Conservation (phyloP, 2,113 vertebrate genomes). For the Rynchops niger region DNA sequence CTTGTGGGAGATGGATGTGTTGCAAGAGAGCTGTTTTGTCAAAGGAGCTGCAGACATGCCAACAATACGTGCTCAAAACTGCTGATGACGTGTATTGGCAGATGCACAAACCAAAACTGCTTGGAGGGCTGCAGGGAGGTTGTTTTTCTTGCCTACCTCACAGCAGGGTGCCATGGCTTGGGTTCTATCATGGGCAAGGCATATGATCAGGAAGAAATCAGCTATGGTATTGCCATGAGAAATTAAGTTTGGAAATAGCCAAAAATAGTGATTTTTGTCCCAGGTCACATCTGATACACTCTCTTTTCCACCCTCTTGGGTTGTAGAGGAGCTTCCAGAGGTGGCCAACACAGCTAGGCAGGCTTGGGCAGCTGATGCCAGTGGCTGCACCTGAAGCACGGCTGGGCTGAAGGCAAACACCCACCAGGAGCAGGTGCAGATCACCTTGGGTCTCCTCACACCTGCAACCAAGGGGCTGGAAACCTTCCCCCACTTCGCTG, state of each 20-base stretch:
- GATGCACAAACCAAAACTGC: not conserved
- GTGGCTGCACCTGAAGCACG: not conserved
- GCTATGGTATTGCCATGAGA: not conserved
- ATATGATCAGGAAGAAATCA: not conserved
- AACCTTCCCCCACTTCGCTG: rapidly evolving
- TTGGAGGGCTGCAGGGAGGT: not conserved
- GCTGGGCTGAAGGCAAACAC: not conserved
- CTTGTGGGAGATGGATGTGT: not conserved
- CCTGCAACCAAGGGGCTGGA: not conserved
- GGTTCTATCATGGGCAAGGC: not conserved
- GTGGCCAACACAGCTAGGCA: not conserved
- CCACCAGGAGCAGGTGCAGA: rapidly evolving
- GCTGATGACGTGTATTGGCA: not conserved
- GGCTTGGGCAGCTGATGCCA: rapidly evolving
- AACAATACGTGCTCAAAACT: not conserved
- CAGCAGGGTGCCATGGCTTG: rapidly evolving
- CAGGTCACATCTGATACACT: not conserved
- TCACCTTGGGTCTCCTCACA: not conserved
- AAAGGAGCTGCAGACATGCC: not conserved
- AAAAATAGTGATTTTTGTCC: not conserved
- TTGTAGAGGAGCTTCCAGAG: not conserved
- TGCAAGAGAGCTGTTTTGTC: not conserved
- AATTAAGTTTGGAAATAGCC: not conserved
- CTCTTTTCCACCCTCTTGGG: not conserved
- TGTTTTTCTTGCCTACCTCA: not conserved